Base-by-base conservation (phyloP, 2,797 vertebrate species). In the Hypotaenidia okinawae region DNA sequence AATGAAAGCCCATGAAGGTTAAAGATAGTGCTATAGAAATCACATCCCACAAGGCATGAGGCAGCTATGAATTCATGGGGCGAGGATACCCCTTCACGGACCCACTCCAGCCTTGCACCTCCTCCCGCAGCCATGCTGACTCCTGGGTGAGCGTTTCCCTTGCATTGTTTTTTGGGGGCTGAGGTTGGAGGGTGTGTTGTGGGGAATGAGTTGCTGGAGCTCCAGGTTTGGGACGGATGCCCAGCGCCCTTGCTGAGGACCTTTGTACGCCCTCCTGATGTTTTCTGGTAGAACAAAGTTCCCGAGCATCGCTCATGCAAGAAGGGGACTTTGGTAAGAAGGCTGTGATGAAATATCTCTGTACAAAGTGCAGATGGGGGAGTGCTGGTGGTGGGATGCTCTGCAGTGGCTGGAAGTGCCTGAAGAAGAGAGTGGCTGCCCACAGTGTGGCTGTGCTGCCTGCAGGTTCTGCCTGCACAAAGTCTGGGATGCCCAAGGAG, bases 271-370 rank as follows among this genome's bases (percentile, higher is more conserved):
- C 52, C 72, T 85, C 66, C 69, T 70, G 67, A 52, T 93, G 74
- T 96, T 94, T 95, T 74, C 70, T 95, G 59, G 62, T 76, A 59
- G 94, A 58, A 84, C 92, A 94, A 93, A 96, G 90, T 93, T 95
- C 83, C 73, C 4, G 9, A 88, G 69, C 85, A 72, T 91, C 58
- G 4, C 24, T 95, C 90, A 82, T 92, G 93, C 86, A 87, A 93
- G 84, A 77, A 89, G 41, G 64, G 95, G 94, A 95, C 96, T 94
- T 96, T 94, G 85, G 94, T 72, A 94, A 96, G 33, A 94, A 76
- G 69, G 45, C 66, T 66, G 62, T 96, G 94, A 58, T 90, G 95
- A 96, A 95, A 96, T 72, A 45, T 75, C 37, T 52, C 72, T 4
- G 45, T 64, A n/a, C 84, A 94, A 93, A 96, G 94, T 83, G 85